Percentiles rank a stretch among this genome's conserved stretches.
These are phyloP conservation scores for Stomatorhinus ivindoensis DNA, from an alignment of 2,113 vertebrate genomes.

Conservation along the genomic window DNA sequence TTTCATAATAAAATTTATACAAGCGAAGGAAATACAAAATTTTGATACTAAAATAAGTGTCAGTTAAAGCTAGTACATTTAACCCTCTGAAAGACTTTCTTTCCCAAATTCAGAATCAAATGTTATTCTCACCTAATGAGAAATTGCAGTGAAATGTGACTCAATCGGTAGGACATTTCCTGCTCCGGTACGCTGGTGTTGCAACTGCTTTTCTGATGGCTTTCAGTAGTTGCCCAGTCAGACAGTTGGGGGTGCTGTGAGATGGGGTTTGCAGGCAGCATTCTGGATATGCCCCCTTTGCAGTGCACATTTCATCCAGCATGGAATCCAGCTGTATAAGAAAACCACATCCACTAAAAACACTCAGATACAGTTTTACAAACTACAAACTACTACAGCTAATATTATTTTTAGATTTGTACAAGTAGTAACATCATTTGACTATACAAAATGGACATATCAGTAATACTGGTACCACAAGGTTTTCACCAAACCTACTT, in stretches of 20 bases:
- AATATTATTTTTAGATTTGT: not conserved
- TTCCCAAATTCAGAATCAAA: not conserved
- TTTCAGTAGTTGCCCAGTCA: conserved; percentile 39
- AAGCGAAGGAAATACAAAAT: not conserved
- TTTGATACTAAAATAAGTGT: not conserved
- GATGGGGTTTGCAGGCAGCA: conserved; percentile 40
- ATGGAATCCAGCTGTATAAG: conserved; percentile 40
- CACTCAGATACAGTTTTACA: not conserved
- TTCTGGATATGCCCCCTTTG: conserved; percentile 9
- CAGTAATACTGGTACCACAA: not conserved
- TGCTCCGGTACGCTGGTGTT: conserved; percentile 30
- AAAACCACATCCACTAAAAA: not conserved
- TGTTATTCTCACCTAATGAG: not conserved
- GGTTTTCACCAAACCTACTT: not conserved
- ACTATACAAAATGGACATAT: not conserved
- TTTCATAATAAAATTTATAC: not conserved
- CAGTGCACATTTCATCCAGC: conserved; percentile 30
- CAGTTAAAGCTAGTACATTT: not conserved
- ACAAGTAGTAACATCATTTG: not conserved
- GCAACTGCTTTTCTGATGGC: conserved; percentile 38
- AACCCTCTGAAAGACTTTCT: not conserved
- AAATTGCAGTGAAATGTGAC: not conserved
- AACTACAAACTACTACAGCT: not conserved
- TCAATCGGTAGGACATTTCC: conserved; percentile 47
- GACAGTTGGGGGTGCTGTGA: conserved; percentile 31